Conservation (phyloP, 2,888 invertebrate genomes). For the Mactromeris polynyma region DNA sequence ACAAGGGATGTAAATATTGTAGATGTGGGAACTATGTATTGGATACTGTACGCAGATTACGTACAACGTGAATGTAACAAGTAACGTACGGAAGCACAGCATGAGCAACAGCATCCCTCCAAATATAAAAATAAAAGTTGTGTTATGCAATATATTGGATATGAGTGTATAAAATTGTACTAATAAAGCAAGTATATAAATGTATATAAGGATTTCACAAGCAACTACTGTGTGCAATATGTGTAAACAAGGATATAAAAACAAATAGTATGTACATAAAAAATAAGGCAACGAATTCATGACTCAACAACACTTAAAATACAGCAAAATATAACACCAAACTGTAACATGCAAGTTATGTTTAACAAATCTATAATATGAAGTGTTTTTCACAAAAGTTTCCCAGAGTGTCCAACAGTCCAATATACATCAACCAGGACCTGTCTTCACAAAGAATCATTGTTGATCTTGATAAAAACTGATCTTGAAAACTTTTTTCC, state of each 20-base stretch:
- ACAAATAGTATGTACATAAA: neutral
- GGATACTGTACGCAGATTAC: no score
- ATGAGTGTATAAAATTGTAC: neutral
- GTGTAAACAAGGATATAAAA: neutral
- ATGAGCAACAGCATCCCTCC: neutral
- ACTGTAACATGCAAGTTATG: neutral
- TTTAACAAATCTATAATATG: neutral
- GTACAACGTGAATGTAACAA: neutral
- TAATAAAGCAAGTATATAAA: constrained; percentile 2
- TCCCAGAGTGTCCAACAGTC: no score
- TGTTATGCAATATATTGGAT: neutral
- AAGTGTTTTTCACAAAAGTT: neutral
- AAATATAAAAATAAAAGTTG: neutral
- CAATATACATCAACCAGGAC: no score
- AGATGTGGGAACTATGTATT: no score
- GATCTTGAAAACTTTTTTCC: no score
- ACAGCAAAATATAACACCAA: neutral
- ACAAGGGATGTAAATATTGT: no score
- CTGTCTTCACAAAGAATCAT: no score
- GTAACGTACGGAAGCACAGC: neutral
- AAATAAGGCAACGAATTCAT: neutral
- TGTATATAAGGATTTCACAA: neutral
- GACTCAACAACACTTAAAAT: neutral
- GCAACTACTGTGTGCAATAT: neutral
- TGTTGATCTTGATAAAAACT: no score